Percentiles rank a stretch among this genome's conserved stretches.
phyloP scores from a whole-genome alignment of 2,113 vertebrate genomes.

The Sialia sialis region DNA sequence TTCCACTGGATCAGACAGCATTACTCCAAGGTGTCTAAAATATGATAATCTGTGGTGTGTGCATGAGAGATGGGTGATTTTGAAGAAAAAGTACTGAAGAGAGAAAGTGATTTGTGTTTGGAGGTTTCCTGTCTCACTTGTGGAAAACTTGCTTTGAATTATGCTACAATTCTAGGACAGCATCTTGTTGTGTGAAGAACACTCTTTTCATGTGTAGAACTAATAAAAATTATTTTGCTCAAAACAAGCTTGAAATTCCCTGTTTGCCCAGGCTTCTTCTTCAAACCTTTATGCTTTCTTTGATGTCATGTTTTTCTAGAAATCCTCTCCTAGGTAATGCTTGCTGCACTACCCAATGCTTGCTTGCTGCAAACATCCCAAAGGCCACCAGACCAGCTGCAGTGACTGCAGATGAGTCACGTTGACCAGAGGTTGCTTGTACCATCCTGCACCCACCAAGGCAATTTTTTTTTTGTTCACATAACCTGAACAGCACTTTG shows the following conservation, averaged over 20 bases:
- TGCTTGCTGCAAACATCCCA: background rate
- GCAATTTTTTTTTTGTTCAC: background rate
- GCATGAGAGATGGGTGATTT: background rate
- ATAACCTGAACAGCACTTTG: background rate
- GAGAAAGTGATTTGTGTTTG: background rate
- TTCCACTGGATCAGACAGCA: background rate
- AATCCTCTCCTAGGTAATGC: background rate
- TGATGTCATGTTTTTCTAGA: background rate
- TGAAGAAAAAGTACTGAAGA: background rate
- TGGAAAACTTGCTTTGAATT: background rate
- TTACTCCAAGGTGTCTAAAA: background rate
- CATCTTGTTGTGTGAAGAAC: background rate
- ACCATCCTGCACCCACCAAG: background rate
- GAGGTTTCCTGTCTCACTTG: background rate
- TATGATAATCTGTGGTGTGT: background rate
- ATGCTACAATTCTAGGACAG: background rate
- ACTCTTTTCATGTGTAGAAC: background rate
- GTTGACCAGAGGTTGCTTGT: background rate
- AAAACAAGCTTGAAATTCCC: background rate
- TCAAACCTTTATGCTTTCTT: background rate
- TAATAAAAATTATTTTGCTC: background rate
- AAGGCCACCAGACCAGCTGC: background rate
- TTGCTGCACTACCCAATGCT: background rate
- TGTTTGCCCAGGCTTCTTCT: background rate
- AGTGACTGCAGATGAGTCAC: background rate